Evolutionary conservation across 2,888 invertebrate genomes (phyloP), one percentile per base, ranked within the genome.

Genomic region (Amblyjoppa fuscipennis): DNA sequence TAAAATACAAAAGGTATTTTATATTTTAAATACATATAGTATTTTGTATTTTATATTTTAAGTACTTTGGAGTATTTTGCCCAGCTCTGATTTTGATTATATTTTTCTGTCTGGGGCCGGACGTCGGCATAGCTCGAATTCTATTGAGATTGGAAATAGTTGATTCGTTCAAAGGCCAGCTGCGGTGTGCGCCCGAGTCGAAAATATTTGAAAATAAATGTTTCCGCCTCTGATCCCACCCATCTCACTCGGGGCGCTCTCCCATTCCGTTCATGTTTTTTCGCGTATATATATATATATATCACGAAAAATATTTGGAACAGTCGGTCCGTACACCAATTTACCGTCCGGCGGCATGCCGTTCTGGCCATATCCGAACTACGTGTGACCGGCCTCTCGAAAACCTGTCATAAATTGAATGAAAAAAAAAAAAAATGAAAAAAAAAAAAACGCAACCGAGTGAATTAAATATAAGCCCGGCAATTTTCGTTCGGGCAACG

Each of bases 401-500:
- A 38, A 49, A 11, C 13, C 56, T 69, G 66, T 73, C 68, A 68
- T 76, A 80, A 79, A 84, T 80, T 56, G 25, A 38, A 75, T 38
- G 71, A 34, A 56, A 71, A n/a, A 79, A 61, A 61, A 56, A 25
- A 41, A 70, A 49, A 64, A 34, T 3, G 9, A 45, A 20, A 38
- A 68, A 38, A 70, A 20, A 20, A 69, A 69, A 70, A 34, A 51
- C 25, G 59, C 34, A 70, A 56, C 75, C 56, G 66, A 76, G 75
- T 59, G 66, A 80, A 84, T 84, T 80, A 80, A 80, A 76, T 80
- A 66, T 56, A 64, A 56, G 28, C 56, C n/a, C 45, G 45, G 70
- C 64, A 76, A 80, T 80, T 76, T 80, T 84, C 76, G 66, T 49
- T 20, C 68, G 59, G 11, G 41, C 45, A 71, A 66, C 84, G 76